These are phyloP conservation scores for Hydractinia symbiolongicarpus DNA, from an alignment of 30 jellyfish, hydroid and myxozoan genomes.

Conservation along the genomic window DNA sequence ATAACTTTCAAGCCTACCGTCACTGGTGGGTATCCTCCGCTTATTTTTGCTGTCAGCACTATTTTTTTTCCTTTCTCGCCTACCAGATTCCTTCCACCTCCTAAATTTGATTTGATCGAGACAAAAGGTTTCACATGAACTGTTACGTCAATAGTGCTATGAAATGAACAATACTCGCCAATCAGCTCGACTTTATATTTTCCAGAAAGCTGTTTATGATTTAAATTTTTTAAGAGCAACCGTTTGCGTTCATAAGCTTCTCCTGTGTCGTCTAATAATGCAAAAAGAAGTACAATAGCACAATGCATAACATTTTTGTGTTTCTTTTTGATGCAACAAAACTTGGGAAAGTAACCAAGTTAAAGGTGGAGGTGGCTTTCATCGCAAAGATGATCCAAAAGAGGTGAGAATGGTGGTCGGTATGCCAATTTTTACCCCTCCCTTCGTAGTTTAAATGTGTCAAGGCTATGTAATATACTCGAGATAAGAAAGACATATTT, in stretches of 20 bases:
- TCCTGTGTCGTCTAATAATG: background rate
- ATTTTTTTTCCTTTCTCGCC: background rate
- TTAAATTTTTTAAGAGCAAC: background rate
- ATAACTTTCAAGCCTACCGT: background rate
- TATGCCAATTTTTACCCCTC: too few species aligned
- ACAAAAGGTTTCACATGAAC: conserved; percentile 12
- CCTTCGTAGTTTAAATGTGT: too few species aligned
- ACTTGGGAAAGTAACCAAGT: too few species aligned
- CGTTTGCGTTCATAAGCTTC: conserved; percentile 11
- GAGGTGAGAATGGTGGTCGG: too few species aligned
- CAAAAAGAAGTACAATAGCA: background rate
- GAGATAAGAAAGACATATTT: background rate
- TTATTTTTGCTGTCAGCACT: conserved; percentile 10
- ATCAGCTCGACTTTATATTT: conserved; percentile 1
- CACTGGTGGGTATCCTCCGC: conserved; percentile 23
- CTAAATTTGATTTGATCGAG: background rate
- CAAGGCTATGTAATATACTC: too few species aligned
- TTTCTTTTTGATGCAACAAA: too few species aligned
- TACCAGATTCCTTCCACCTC: background rate
- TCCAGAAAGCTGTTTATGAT: conserved; percentile 6
- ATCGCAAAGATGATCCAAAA: too few species aligned
- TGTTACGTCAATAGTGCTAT: background rate
- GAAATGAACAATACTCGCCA: conserved; percentile 13
- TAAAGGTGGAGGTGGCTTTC: too few species aligned
- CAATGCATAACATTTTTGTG: too few species aligned